Percentiles rank a stretch among this genome's conserved stretches.
These are phyloP conservation scores for Rhynchopsitta pachyrhyncha DNA, from an alignment of 2,113 vertebrate genomes.

Conservation along the genomic window DNA sequence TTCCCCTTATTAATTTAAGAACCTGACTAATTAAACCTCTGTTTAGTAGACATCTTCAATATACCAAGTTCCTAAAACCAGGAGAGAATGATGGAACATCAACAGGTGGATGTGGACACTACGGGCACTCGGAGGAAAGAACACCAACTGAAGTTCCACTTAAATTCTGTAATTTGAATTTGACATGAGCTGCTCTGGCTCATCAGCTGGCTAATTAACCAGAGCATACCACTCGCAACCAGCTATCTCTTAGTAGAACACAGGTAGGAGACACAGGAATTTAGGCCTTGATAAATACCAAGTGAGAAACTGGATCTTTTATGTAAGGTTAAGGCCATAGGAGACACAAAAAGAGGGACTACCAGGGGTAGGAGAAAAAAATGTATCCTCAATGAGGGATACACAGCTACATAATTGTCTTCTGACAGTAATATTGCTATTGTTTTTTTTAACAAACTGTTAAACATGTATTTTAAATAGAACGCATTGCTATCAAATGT, in stretches of 20 bases:
- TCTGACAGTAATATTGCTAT: background rate
- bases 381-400: background rate
- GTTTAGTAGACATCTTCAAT: background rate
- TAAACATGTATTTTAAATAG: background rate
- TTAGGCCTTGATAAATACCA: background rate
- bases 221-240: background rate
- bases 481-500: background rate
- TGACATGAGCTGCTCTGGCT: background rate
- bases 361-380: background rate
- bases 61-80: background rate
- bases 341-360: background rate
- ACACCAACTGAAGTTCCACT: background rate
- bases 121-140: background rate
- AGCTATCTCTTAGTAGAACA: background rate
- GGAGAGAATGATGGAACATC: fast-evolving
- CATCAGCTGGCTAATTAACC: background rate
- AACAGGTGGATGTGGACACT: background rate
- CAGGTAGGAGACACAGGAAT: background rate
- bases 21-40: background rate
- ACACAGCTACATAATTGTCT: background rate
- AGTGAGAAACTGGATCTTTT: background rate
- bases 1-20: background rate
- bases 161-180: background rate
- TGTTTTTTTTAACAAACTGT: background rate
- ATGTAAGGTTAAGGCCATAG: fast-evolving